Conservation (phyloP, 2,888 invertebrate species). For the Pristionchus fissidentatus region DNA sequence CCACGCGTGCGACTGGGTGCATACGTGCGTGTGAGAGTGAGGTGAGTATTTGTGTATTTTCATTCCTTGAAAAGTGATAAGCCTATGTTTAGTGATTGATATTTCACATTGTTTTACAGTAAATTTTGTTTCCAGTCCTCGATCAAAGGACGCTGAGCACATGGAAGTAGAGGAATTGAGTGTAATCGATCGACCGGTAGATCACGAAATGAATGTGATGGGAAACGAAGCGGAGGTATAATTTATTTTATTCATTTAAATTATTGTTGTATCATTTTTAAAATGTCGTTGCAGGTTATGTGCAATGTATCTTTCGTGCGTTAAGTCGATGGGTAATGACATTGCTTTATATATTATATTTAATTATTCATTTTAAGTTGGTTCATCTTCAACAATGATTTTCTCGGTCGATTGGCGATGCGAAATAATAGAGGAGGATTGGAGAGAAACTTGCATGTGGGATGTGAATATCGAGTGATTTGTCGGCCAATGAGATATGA, state of each 20-base stretch:
- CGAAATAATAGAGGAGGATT: too few species aligned
- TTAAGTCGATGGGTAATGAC: not conserved
- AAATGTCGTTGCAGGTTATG: not conserved
- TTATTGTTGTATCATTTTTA: not conserved
- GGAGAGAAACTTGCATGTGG: too few species aligned
- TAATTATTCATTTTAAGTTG: not conserved
- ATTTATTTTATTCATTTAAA: not conserved
- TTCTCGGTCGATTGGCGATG: conserved; percentile 9
- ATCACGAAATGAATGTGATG: not conserved
- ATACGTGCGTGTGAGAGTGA: not conserved
- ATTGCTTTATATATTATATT: not conserved
- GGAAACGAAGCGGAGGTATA: not conserved
- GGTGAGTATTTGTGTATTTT: not conserved
- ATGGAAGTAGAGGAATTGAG: not conserved
- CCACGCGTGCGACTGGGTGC: not conserved
- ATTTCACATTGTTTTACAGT: too few species aligned
- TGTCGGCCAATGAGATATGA: too few species aligned
- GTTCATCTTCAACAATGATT: not conserved
- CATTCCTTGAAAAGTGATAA: too few species aligned
- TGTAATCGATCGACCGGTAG: not conserved
- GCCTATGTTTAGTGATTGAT: too few species aligned
- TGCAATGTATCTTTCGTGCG: not conserved
- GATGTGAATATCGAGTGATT: too few species aligned
- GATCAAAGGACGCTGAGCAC: too few species aligned
- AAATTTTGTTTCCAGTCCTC: too few species aligned